Conservation (phyloP, 2,888 invertebrate species). For the Melangyna quadrimaculata region DNA sequence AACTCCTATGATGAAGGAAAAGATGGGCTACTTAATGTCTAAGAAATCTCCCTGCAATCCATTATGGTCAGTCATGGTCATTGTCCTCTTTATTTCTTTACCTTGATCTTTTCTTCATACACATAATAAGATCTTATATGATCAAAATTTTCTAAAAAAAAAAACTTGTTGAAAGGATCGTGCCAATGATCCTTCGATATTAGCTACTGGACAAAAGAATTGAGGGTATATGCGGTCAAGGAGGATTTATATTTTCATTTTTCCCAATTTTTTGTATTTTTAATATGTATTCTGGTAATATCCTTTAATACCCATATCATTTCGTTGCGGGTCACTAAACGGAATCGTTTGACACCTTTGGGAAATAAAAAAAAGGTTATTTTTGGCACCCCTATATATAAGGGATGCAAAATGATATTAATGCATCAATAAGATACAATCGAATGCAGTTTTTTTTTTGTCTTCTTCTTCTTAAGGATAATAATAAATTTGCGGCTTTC, state of each 20-base stretch:
- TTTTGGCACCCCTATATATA: constrained; percentile 2
- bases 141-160: background rate
- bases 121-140: constrained; percentile 6
- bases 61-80: constrained; percentile 48
- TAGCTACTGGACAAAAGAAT: constrained; percentile 32
- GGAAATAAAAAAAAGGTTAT: background rate
- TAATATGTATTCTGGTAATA: constrained; percentile 1
- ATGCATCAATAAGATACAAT: constrained; percentile 27
- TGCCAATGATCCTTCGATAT: constrained; percentile 35
- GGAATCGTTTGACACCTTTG: constrained; percentile 28
- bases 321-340: constrained; percentile 65
- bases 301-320: constrained; percentile 55
- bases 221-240: constrained; percentile 52
- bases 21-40: constrained; percentile 34
- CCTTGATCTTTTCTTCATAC: constrained; percentile 7
- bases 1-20: background rate
- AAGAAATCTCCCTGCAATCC: constrained; percentile 17
- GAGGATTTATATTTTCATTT: constrained; percentile 7
- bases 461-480: constrained; percentile 37
- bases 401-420: constrained; percentile 47
- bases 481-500: constrained; percentile 65
- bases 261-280: background rate
- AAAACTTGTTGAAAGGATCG: constrained; percentile 56
- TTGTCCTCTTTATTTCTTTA: constrained; percentile 24
- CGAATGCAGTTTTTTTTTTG: constrained; percentile 18